Base-by-base conservation (phyloP, 2,113 vertebrate species). In the Tachuris rubrigastra region DNA sequence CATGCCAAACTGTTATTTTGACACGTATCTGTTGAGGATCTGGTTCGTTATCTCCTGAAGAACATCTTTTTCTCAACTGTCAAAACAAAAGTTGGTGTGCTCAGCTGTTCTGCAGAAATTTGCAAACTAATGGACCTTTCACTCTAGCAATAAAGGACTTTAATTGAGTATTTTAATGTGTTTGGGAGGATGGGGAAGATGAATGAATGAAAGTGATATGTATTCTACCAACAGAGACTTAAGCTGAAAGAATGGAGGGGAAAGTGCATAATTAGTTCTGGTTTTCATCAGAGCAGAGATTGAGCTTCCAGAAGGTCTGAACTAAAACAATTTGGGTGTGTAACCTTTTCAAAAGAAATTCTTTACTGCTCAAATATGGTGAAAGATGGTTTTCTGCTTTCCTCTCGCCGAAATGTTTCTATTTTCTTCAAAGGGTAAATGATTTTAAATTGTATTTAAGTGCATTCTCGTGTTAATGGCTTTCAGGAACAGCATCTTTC, bases 91-190 rank as follows among this genome's bases (percentile, higher is more conserved):
- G 69, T 53, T 63, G 14, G 39, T 10, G 37, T 47, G 73, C 75
- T 85, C 74, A 82, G 74, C 78, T 82, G 37, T 89, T 85, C 66
- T 79, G 66, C 81, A 83, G 87, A 75, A 95, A 89, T 93, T 85
- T 94, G 78, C 78, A 90, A 87, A 89, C 89, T 76, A 96, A 96
- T 69, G 89, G 94, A 89, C 93, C 60, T 95, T 82, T 87, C 66
- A 87, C 37, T 94, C 41, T 12, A 31, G 68, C 87, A 95, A 91
- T 60, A 87, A 93, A 96, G 75, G 59, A 58, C 78, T 74, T 52
- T 80, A 85, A 94, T 25, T 76, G 87, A 50, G 67, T 82, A 41
- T 71, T 95, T 42, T 83, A 90, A 74, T 80, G 75, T 35, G 53
- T 85, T 89, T 93, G 79, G 59, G 71, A 90, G 55, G 67, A 77